Percentiles rank a stretch among this genome's conserved stretches.
These are phyloP conservation scores for Pongo abelii DNA, from an alignment of 2,113 vertebrate species.

Conservation along the genomic window DNA sequence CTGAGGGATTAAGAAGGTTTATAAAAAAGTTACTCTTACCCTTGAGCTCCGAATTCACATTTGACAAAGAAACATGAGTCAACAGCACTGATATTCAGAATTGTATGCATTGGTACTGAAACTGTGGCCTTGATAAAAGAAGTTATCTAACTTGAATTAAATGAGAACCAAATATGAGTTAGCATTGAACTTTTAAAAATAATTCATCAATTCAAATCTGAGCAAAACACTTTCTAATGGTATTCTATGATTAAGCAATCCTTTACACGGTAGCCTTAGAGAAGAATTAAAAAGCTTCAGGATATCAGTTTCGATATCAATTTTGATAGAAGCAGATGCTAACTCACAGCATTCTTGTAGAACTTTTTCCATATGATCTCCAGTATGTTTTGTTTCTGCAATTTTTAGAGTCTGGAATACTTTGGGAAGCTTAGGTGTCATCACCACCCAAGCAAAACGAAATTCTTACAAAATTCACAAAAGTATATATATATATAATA, in stretches of 20 bases:
- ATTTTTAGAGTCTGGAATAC: constrained; percentile 71
- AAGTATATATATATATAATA: not conserved
- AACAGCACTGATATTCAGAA: not conserved
- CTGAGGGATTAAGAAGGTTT: not conserved
- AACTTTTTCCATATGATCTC: constrained; percentile 73
- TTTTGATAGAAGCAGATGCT: constrained; percentile 61
- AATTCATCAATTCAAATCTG: not conserved
- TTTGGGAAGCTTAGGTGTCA: constrained; percentile 69
- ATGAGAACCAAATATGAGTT: not conserved
- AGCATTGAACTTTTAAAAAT: not conserved
- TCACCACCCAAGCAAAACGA: constrained; percentile 62
- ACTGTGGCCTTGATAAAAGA: not conserved
- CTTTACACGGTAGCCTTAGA: not conserved
- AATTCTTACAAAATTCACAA: constrained; percentile 56
- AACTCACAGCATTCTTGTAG: constrained; percentile 46
- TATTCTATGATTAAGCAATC: not conserved
- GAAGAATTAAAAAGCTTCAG: not conserved
- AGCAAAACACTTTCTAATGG: not conserved
- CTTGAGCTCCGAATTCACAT: not conserved
- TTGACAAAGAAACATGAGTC: not conserved
- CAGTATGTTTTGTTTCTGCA: constrained; percentile 65
- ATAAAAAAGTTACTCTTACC: not conserved
- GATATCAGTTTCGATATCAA: constrained; percentile 31
- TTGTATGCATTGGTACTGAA: not conserved
- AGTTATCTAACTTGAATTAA: not conserved